Conservation (phyloP, 1,140 invertebrate species). For the Listronotus oregonensis region DNA sequence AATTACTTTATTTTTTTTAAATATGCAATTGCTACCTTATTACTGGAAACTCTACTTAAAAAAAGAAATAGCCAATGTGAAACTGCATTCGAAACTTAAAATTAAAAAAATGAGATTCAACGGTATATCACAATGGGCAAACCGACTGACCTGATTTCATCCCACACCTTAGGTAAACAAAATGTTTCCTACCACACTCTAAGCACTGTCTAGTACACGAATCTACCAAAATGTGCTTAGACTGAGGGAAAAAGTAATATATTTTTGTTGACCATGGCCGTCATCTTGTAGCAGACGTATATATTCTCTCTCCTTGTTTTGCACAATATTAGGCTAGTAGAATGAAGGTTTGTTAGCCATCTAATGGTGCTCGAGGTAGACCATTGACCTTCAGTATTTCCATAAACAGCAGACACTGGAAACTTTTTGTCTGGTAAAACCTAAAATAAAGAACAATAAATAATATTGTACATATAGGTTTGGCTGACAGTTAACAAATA, state of each 20-base stretch:
- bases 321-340: slow-evolving; percentile 21
- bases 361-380: slow-evolving; percentile 92
- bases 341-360: slow-evolving; percentile 73
- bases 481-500: too few species aligned
- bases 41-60: too few species aligned
- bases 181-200: slow-evolving; percentile 1
- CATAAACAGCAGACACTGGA: slow-evolving; percentile 96
- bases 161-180: slow-evolving; percentile 1
- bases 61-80: too few species aligned
- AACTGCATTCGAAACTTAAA: not conserved
- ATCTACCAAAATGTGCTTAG: not conserved
- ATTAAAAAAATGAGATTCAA: slow-evolving; percentile 3
- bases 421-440: slow-evolving; percentile 91
- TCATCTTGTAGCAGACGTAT: slow-evolving; percentile 41
- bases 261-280: not conserved
- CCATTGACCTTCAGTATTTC: slow-evolving; percentile 99
- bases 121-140: slow-evolving; percentile 53
- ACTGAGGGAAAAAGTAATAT: not conserved
- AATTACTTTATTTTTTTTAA: too few species aligned
- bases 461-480: slow-evolving; percentile 7
- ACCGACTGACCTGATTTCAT: slow-evolving; percentile 47
- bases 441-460: slow-evolving; percentile 61
- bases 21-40: too few species aligned
- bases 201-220: not conserved
- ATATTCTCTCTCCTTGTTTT: slow-evolving; percentile 42